Evolutionary conservation across 2,113 vertebrate species (phyloP).

Genomic region (Cheilinus undulatus): DNA sequence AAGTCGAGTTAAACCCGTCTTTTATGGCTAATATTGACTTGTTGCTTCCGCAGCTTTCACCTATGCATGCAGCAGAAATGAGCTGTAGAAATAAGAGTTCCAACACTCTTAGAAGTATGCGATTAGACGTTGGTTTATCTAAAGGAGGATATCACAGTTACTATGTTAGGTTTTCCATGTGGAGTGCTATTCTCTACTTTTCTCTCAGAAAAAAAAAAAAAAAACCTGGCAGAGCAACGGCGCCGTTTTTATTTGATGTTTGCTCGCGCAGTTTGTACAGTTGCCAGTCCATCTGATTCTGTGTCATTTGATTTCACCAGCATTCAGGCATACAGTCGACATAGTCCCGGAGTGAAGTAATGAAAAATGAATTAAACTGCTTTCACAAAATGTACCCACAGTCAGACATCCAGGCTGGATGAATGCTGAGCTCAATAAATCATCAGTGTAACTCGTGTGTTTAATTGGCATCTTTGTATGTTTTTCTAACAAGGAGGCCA

Average conservation of each 20-base stretch:
- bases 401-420: neutral
- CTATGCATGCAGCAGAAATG: neutral
- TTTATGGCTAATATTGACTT: no score
- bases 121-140: neutral
- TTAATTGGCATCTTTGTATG: neutral
- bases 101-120: neutral
- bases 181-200: conserved; percentile 11
- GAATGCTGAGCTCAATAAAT: neutral
- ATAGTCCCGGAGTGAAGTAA: neutral
- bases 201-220: conserved; percentile 18
- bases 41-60: no score
- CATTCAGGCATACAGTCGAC: conserved; percentile 3
- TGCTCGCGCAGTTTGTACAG: conserved; percentile 38
- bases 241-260: conserved; percentile 34
- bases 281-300: conserved; percentile 50
- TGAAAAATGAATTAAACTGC: conserved; percentile 3
- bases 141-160: conserved; percentile 1
- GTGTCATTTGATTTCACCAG: conserved; percentile 28
- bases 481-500: neutral
- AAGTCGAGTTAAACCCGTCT: no score
- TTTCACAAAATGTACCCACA: neutral
- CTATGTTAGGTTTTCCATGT: conserved; percentile 13
- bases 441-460: neutral
- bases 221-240: conserved; percentile 35
- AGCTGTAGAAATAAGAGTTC: neutral